These are phyloP conservation scores for Zenarchopterus dispar DNA, from an alignment of 2,797 vertebrate species.

Conservation along the genomic window DNA sequence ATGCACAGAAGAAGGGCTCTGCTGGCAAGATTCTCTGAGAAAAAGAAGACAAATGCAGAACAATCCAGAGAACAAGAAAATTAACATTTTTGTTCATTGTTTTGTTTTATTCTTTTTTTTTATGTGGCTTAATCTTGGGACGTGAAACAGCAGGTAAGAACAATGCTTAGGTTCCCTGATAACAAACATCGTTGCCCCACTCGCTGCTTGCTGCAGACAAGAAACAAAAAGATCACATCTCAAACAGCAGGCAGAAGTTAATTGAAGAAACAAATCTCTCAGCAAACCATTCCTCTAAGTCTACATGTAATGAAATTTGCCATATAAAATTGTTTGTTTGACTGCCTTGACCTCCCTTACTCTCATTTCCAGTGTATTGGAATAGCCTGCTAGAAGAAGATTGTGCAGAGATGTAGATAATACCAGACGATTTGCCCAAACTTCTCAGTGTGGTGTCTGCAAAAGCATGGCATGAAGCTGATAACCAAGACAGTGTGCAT, in stretches of 20 bases:
- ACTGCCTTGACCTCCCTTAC: constrained; percentile 55
- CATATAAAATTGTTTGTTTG: constrained; percentile 65
- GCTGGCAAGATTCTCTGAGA: background rate
- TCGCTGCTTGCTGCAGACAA: constrained; percentile 30
- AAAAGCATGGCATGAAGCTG: constrained; percentile 28
- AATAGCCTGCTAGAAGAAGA: constrained; percentile 40
- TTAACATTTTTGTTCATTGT: background rate
- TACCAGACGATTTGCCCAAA: constrained; percentile 43
- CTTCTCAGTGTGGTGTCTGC: constrained; percentile 28
- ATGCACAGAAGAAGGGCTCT: constrained; percentile 2
- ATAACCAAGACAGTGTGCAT: constrained; percentile 31
- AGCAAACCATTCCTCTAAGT: constrained; percentile 34
- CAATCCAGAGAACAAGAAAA: constrained; percentile 2
- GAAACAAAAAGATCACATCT: constrained; percentile 49
- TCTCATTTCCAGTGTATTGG: constrained; percentile 59
- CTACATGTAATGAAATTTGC: constrained; percentile 55
- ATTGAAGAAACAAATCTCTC: constrained; percentile 61
- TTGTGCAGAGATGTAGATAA: constrained; percentile 51
- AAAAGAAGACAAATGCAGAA: constrained; percentile 24
- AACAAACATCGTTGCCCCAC: constrained; percentile 5
- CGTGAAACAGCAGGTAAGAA: constrained; percentile 11
- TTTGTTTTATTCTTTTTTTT: constrained; percentile 4
- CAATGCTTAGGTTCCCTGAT: constrained; percentile 31
- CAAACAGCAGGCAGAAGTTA: constrained; percentile 47
- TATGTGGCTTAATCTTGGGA: background rate